Percentiles rank a stretch among this genome's conserved stretches.
These are phyloP conservation scores for Yponomeuta malinellus DNA, from an alignment of 2,888 invertebrate species.

Conservation along the genomic window DNA sequence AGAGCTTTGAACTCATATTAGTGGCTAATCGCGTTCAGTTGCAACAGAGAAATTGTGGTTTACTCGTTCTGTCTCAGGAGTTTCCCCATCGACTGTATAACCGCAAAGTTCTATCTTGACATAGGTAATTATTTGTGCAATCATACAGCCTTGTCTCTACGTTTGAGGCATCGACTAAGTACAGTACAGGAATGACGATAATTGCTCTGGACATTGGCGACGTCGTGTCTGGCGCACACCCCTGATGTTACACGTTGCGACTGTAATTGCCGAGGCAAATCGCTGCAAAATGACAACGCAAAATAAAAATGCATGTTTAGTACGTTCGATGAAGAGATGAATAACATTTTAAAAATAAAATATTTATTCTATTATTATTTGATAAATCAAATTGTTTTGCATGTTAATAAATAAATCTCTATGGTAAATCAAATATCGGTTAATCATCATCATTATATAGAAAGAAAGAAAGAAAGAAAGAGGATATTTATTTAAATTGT, in stretches of 20 bases:
- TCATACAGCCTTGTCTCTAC: background rate
- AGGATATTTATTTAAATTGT: no score
- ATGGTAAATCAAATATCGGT: no score
- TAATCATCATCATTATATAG: no score
- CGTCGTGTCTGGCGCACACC: background rate
- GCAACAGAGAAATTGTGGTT: no score
- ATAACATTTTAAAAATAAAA: no score
- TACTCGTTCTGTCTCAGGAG: no score
- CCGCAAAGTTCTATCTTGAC: background rate
- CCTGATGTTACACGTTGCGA: slow-evolving; percentile 15
- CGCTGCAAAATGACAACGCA: slow-evolving; percentile 13
- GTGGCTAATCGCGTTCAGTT: no score
- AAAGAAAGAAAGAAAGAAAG: no score
- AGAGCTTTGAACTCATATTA: no score
- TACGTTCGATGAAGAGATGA: background rate
- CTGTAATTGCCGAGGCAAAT: slow-evolving; percentile 18
- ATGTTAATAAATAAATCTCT: no score
- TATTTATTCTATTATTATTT: no score
- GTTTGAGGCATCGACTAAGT: background rate
- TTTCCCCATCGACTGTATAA: background rate
- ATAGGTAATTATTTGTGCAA: background rate
- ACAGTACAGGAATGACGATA: slow-evolving; percentile 14
- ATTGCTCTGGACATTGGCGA: slow-evolving; percentile 14
- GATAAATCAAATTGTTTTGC: no score
- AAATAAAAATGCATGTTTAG: background rate